Evolutionary conservation across 1,140 invertebrate genomes (phyloP), one percentile per base, ranked within the genome.

Genomic region (Bicyclus anynana): DNA sequence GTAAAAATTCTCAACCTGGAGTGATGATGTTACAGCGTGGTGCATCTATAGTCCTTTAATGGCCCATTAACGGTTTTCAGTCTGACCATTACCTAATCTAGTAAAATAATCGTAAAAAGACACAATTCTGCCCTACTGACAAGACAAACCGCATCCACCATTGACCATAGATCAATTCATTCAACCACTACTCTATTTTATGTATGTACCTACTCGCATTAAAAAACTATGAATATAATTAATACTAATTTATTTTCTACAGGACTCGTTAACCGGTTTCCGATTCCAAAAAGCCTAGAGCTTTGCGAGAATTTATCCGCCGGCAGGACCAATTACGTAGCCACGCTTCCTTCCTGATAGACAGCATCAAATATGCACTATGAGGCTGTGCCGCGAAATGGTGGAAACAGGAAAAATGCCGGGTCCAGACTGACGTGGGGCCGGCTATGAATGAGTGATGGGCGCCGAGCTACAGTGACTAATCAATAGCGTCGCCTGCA

Each of bases 391-490:
- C 65, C 62, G 63, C 60, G 65, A 72, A 76, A 65, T 64, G 60
- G 55, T 54, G 53, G 51, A 64, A 65, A 69, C 62, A 60, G 59
- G 59, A 74, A 73, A 77, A 78, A 76, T 69, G 62, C 57, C 55
- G 58, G 49, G 53, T 37, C 50, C 20, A 64, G 69, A 80, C 59
- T 65, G 74, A 76, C 76, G 74, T 62, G 71, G 42, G n/a, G 18
- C 60, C 70, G 63, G 69, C 65, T 57, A 72, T 80, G 76, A 79
- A 80, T 80, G 76, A 80, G 71, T 80, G 76, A 83, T 79, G 77
- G 66, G 47, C 63, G 57, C 44, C 64, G 60, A 64, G 66, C 61
- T 58, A 53, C 56, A 51, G 65, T 64, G 65, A 72, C 72, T 77
- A 78, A 84, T 84, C 78, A 84, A 84, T 78, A 81, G 72, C 52